Evolutionary conservation across 2,888 invertebrate species (phyloP).

Genomic region (Norana najaformis): DNA sequence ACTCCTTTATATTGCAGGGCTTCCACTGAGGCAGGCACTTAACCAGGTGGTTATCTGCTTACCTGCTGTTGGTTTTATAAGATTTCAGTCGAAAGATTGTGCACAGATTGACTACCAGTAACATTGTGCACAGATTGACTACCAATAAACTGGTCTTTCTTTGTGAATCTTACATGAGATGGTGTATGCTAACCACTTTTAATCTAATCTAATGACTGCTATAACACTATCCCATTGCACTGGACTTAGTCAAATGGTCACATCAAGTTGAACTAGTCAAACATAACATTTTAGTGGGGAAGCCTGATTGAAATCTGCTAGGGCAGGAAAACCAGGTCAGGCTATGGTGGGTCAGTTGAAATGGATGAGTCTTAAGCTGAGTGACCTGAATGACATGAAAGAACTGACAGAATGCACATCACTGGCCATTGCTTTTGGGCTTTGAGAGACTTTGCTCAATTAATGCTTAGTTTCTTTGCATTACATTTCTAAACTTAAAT

Average conservation of each 20-base stretch:
- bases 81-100: neutral
- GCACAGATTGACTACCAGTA: neutral
- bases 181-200: neutral
- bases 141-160: too few relatives aligned
- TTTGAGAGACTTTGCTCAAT: neutral
- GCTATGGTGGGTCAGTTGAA: neutral
- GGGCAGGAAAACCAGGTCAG: neutral
- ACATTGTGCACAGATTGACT: neutral
- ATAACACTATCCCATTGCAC: too few relatives aligned
- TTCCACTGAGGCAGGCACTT: constrained; percentile 73
- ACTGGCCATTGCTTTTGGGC: neutral
- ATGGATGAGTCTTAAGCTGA: neutral
- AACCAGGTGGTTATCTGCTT: constrained; percentile 48
- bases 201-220: neutral
- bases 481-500: neutral
- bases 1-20: constrained; percentile 78
- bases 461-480: neutral
- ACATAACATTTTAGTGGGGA: neutral
- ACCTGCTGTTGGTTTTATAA: neutral
- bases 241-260: too few relatives aligned
- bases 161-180: too few relatives aligned
- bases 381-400: neutral
- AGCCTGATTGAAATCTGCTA: neutral
- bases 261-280: too few relatives aligned
- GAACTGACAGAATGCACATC: neutral